Conservation (phyloP, 2,113 vertebrate genomes). For the Ptilorrhoa leucosticta region DNA sequence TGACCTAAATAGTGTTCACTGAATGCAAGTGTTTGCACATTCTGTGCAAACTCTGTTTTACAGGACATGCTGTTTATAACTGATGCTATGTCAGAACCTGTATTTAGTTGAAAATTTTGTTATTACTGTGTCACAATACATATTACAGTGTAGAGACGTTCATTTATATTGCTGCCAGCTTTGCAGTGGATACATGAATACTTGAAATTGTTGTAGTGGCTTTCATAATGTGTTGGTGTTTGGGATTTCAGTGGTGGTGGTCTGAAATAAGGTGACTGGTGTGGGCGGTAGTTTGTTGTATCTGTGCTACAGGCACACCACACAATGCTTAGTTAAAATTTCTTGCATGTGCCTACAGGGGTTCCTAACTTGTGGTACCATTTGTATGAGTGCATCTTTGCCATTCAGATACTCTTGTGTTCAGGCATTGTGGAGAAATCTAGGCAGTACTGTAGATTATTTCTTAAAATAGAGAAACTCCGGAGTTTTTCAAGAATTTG, state of each 20-base stretch:
- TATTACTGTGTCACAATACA: neutral
- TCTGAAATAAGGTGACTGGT: neutral
- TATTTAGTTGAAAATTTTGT: neutral
- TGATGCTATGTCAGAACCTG: neutral
- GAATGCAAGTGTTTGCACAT: neutral
- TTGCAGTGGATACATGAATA: neutral
- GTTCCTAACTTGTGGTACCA: neutral
- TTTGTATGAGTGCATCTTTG: neutral
- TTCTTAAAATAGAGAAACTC: neutral
- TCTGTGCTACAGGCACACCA: neutral
- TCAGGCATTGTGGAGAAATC: neutral
- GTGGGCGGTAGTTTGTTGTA: neutral
- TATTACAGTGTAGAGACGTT: neutral
- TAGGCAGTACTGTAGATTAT: neutral
- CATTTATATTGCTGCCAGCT: neutral
- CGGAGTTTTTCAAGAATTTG: rapidly evolving
- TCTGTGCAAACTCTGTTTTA: neutral
- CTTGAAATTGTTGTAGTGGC: neutral
- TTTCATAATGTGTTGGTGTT: neutral
- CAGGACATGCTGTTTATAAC: neutral
- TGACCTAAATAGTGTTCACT: neutral
- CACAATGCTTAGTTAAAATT: neutral
- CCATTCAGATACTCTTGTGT: neutral
- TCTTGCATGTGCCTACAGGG: neutral
- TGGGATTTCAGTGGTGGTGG: neutral